Conservation (phyloP, 2,113 vertebrate genomes). For the Emydura subglobosa region DNA sequence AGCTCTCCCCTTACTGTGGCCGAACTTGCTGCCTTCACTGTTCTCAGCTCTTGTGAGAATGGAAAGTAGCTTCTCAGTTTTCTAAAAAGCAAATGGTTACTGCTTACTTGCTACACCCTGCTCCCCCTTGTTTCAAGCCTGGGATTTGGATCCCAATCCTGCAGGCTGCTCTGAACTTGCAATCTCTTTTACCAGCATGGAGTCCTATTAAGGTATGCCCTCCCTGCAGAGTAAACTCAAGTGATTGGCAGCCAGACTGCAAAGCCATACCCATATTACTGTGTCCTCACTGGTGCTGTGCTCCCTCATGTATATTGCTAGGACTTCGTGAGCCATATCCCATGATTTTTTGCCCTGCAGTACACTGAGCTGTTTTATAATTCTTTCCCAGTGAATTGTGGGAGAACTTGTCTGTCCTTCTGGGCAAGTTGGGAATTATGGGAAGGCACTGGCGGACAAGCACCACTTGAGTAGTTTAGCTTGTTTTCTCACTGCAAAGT, state of each 20-base stretch:
- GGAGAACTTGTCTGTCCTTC: neutral
- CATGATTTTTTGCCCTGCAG: neutral
- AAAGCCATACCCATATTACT: neutral
- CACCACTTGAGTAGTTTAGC: neutral
- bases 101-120: neutral
- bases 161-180: neutral
- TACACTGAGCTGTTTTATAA: neutral
- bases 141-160: neutral
- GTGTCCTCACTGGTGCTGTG: neutral
- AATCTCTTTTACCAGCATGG: neutral
- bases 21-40: neutral
- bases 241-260: neutral
- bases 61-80: neutral
- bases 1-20: neutral
- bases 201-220: neutral
- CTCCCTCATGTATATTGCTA: neutral
- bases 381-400: neutral
- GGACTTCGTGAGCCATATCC: neutral
- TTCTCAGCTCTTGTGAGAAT: neutral
- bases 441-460: neutral
- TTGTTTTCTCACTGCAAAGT: neutral
- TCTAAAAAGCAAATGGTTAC: neutral
- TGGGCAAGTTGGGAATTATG: neutral
- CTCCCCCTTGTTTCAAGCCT: neutral
- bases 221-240: accelerated